Percentiles rank a stretch among this genome's conserved stretches.
Evolutionary conservation across 2,888 invertebrate species (phyloP).

Genomic region (Gymnoscelis rufifasciata): DNA sequence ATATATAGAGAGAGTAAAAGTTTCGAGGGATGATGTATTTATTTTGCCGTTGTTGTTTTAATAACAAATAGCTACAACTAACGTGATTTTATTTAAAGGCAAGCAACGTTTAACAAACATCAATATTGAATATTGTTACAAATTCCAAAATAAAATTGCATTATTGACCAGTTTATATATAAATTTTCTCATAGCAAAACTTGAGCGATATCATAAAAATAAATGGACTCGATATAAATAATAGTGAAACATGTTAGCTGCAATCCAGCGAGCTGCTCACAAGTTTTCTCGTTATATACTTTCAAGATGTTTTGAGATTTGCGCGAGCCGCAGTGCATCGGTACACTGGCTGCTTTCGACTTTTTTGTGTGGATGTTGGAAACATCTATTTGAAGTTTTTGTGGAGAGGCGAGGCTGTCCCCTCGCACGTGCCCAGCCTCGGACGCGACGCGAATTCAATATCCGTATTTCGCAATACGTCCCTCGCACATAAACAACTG

Average conservation of each 20-base stretch:
- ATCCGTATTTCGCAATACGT: constrained; percentile 58
- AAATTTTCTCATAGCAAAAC: too few species aligned
- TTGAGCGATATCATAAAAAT: constrained; percentile 23
- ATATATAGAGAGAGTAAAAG: too few species aligned
- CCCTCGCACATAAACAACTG: constrained; percentile 53
- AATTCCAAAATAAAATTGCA: too few species aligned
- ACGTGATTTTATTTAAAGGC: too few species aligned
- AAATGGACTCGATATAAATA: constrained; percentile 49
- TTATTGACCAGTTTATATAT: too few species aligned
- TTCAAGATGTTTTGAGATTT: constrained; percentile 65
- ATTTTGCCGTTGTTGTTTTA: too few species aligned
- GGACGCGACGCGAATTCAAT: constrained; percentile 70
- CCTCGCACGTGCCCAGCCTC: constrained; percentile 61
- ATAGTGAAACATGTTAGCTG: constrained; percentile 45
- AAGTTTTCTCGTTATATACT: constrained; percentile 66
- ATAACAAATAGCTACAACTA: too few species aligned
- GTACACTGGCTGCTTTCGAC: constrained; percentile 58
- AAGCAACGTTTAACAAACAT: too few species aligned
- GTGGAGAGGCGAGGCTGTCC: constrained; percentile 40
- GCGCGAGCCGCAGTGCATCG: constrained; percentile 57
- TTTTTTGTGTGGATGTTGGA: constrained; percentile 50
- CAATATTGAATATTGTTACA: too few species aligned
- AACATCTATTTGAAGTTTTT: constrained; percentile 65
- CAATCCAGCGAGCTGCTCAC: constrained; percentile 37
- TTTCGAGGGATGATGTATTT: too few species aligned